Evolutionary conservation across 2,888 invertebrate genomes (phyloP), one percentile per base, ranked within the genome.

Genomic region (Leptopilina myrica): DNA sequence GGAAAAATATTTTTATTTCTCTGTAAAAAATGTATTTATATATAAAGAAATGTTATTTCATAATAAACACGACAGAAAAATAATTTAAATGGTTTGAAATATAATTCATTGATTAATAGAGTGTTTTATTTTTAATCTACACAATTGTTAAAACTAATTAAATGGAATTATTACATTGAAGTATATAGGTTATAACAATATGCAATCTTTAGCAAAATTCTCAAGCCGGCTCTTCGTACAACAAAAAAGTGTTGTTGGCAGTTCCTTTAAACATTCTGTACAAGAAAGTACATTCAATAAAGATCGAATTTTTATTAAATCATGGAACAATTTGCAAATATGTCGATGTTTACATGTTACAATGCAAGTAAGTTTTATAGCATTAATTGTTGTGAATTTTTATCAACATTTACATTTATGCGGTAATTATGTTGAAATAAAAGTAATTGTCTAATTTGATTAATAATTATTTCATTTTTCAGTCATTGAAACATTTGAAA

Each of bases 401-500:
- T 26, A 1, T 9, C 12, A 53, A 69, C 43, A 43, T 20, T 20
- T 20, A 20, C 7, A 7, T 43, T 43, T 43, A 43, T 43, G 43
- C 20, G 20, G 20, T 20, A 20, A 43, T 8, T 43, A 43, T 43
- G 43, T n/a, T 40, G 76, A 20, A 76, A 64, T 67, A 79, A 59
- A 59, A 59, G 5, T 12, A 26, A 43, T 43, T 77, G 43, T 14
- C 33, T 64, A 33, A 53, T n/a, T 78, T 20, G 20, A 1, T 53
- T 33, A 49, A 64, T 33, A 59, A 81, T 33, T 33, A 59, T 73
- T 76, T 12, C 15, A 33, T 49, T 65, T 86, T 88, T 77, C 80
- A 92, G 91, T 78, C 83, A 66, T 81, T 81, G 76, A 85, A 78
- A 79, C 84, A 87, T 80, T 91, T 93, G 53, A 91, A 93, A 85